Base-by-base conservation (phyloP, 2,797 vertebrate genomes). In the Taeniopygia guttata region DNA sequence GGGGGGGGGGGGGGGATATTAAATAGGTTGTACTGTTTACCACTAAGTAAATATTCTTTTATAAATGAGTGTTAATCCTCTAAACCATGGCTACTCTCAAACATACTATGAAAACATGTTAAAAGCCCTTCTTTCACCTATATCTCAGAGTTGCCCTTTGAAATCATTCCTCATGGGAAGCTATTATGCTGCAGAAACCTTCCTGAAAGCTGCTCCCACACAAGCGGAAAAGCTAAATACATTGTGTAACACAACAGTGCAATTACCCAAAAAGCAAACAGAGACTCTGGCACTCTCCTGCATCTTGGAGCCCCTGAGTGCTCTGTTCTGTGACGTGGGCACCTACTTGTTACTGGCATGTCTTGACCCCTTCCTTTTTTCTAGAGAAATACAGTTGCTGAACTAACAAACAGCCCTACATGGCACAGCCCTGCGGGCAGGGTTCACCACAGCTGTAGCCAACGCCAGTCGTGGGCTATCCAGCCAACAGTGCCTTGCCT, bases 121-220 rank as follows among this genome's bases (percentile, higher is more conserved):
- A 76, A 79, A 84, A 92, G 20, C 27, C 79, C 40, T 81, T 86
- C 74, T 90, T 84, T 80, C 56, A 63, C 60, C 73, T 90, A 0
- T 84, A 63, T 79, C 66, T 80, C 16, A 2, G 79, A 81, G 25
- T 3, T 94, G 52, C 85, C 85, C 89, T 93, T 93, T 93, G 85
- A 91, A 95, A 84, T 68, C 15, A 38, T 74, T 86, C 49, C 91
- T 84, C 81, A n/a, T 68, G 89, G 91, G 94, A 96, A 87, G 56
- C 13, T 90, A 80, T 94, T 94, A 89, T 83, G 30, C 70, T 87
- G 59, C 86, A 90, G 93, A 94, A 94, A 77, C 52, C 63, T 68
- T 79, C 80, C 70, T 88, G 89, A 93, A 94, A 94, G 77, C 56
- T 79, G 45, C 59, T 94, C 80, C 74, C 49, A 51, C 59, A 56